phyloP scores from a whole-genome alignment of 2,888 invertebrate genomes.

The Phaonia tiefii region DNA sequence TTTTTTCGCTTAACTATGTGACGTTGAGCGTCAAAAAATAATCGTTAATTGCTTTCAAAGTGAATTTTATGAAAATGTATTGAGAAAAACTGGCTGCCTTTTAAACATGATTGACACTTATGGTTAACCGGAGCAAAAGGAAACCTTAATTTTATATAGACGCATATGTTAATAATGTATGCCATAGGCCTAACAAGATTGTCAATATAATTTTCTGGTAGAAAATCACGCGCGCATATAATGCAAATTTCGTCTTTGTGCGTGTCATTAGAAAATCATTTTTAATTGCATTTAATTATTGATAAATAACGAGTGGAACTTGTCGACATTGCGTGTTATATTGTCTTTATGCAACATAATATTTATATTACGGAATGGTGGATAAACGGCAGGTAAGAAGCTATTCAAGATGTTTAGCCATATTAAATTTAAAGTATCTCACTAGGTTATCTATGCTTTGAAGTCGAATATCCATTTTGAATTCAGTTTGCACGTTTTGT shows the following conservation, averaged over 20 bases:
- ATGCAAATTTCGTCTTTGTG: constrained; percentile 32
- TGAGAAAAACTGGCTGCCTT: constrained; percentile 2
- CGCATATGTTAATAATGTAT: background rate
- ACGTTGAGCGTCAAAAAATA: constrained; percentile 35
- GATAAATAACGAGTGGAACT: constrained; percentile 36
- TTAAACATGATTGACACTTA: constrained; percentile 62
- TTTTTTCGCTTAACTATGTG: background rate
- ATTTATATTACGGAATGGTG: constrained; percentile 4
- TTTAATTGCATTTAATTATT: constrained; percentile 59
- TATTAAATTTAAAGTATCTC: no score
- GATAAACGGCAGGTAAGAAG: no score
- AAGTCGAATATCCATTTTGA: no score
- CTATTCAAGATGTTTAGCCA: no score
- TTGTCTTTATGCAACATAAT: constrained; percentile 33
- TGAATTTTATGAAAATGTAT: constrained; percentile 37
- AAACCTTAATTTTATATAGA: constrained; percentile 39
- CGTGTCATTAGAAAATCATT: constrained; percentile 40
- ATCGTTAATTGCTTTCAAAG: constrained; percentile 56
- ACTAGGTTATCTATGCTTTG: no score
- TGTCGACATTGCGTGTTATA: constrained; percentile 36
- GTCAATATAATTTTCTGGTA: constrained; percentile 27
- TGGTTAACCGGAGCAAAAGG: constrained; percentile 43
- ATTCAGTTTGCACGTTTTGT: no score
- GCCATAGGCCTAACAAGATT: constrained; percentile 15
- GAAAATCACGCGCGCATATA: constrained; percentile 33